phyloP scores from a whole-genome alignment of 2,888 invertebrate genomes.

The Vanessa cardui region DNA sequence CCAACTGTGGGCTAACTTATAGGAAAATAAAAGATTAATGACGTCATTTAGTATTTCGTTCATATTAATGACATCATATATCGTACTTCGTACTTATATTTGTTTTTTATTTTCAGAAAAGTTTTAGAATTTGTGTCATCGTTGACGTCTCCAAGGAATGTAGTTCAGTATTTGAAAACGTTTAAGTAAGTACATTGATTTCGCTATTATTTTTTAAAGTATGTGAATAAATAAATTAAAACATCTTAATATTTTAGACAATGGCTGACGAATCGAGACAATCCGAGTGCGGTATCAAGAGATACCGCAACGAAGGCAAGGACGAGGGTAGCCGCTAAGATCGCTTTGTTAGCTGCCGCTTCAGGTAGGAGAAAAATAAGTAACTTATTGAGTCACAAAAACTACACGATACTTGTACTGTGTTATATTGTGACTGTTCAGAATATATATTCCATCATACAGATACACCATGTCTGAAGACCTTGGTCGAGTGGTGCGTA shows the following conservation, averaged over 20 bases:
- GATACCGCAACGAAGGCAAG: slow-evolving; percentile 84
- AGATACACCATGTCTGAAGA: too few species aligned
- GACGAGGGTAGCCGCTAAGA: slow-evolving; percentile 93
- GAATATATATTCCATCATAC: too few species aligned
- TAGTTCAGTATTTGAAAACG: slow-evolving; percentile 92
- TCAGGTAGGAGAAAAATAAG: slow-evolving; percentile 82
- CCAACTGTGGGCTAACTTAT: too few species aligned
- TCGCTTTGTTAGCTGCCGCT: slow-evolving; percentile 90
- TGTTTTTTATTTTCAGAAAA: slow-evolving; percentile 74
- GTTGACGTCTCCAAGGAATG: slow-evolving; percentile 93
- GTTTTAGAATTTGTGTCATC: slow-evolving; percentile 94
- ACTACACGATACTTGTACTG: too few species aligned
- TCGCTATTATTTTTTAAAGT: slow-evolving; percentile 1
- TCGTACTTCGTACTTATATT: too few species aligned
- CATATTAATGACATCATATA: too few species aligned
- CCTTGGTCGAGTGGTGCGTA: too few species aligned
- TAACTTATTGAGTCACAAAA: too few species aligned
- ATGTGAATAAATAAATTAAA: neutral
- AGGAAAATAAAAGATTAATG: too few species aligned
- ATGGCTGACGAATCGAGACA: slow-evolving; percentile 68
- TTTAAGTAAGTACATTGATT: slow-evolving; percentile 86
- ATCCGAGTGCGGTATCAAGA: slow-evolving; percentile 53
- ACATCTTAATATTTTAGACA: slow-evolving; percentile 52
- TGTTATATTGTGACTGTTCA: too few species aligned
- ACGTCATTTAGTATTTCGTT: too few species aligned